phyloP scores from a whole-genome alignment of 2,888 invertebrate species.

The Idaea straminata region DNA sequence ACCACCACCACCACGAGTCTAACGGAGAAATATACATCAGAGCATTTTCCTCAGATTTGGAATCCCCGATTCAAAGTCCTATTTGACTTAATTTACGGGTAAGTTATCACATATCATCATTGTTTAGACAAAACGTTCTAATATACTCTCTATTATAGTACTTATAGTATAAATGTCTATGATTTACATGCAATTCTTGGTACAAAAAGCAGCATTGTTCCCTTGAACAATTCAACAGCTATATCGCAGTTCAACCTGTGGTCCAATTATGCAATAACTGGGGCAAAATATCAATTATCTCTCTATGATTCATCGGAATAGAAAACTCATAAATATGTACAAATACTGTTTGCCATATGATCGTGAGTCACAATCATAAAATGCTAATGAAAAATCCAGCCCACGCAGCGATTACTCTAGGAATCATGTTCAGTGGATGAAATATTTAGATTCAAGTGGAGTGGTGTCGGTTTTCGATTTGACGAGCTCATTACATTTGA shows the following conservation, averaged over 20 bases:
- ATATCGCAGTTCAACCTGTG: neutral
- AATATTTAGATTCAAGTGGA: constrained; percentile 13
- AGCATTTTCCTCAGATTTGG: too few species aligned
- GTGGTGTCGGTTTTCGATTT: constrained; percentile 18
- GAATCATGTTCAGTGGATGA: constrained; percentile 6
- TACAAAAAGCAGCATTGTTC: neutral
- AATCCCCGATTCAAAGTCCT: too few species aligned
- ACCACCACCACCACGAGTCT: too few species aligned
- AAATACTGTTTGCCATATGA: neutral
- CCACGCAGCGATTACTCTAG: neutral
- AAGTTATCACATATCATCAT: too few species aligned
- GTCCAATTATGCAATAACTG: neutral
- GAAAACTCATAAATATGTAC: neutral
- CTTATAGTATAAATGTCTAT: neutral
- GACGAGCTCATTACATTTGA: constrained; percentile 14
- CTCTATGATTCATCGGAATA: neutral
- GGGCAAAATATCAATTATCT: neutral
- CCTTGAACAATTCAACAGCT: neutral
- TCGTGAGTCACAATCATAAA: neutral
- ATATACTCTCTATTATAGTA: too few species aligned
- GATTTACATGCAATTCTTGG: neutral
- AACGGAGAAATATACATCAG: too few species aligned
- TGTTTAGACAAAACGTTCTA: too few species aligned
- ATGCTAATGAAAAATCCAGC: neutral
- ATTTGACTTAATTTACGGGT: too few species aligned